These are phyloP conservation scores for Synodontis membranacea DNA, from an alignment of 2,113 vertebrate species.

Conservation along the genomic window DNA sequence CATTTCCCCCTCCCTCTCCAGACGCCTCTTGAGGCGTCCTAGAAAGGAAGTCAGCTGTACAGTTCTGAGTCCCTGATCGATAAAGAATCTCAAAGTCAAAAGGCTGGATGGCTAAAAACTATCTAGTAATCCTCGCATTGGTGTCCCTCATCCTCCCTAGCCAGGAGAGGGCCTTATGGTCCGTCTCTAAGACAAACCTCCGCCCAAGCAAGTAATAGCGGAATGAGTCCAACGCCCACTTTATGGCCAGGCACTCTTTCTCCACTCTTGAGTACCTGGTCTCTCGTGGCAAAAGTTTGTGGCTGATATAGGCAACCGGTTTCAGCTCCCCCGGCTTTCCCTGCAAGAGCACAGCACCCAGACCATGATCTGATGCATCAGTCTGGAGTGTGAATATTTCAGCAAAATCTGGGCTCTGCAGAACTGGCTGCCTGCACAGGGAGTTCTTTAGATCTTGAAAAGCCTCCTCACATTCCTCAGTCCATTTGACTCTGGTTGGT, in stretches of 20 bases:
- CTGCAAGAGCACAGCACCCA: neutral
- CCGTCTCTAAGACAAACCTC: neutral
- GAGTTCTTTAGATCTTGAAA: too few species aligned
- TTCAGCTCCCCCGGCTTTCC: neutral
- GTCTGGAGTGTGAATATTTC: neutral
- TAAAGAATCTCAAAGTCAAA: too few species aligned
- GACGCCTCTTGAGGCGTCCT: too few species aligned
- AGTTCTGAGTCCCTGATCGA: too few species aligned
- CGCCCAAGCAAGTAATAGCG: neutral
- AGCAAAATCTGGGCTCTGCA: too few species aligned
- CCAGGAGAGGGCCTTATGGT: neutral
- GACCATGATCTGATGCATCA: neutral
- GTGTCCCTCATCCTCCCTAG: neutral
- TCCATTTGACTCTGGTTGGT: too few species aligned
- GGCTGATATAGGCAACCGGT: neutral
- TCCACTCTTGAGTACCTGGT: neutral
- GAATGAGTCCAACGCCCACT: neutral
- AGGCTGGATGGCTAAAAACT: neutral
- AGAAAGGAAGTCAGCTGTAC: too few species aligned
- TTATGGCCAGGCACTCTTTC: neutral
- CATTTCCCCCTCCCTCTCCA: too few species aligned
- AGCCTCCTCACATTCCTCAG: too few species aligned
- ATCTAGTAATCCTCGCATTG: neutral
- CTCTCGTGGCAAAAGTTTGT: neutral
- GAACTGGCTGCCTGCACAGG: too few species aligned